Base-by-base conservation (phyloP, 2,113 vertebrate species). In the Syrmaticus mikado region DNA sequence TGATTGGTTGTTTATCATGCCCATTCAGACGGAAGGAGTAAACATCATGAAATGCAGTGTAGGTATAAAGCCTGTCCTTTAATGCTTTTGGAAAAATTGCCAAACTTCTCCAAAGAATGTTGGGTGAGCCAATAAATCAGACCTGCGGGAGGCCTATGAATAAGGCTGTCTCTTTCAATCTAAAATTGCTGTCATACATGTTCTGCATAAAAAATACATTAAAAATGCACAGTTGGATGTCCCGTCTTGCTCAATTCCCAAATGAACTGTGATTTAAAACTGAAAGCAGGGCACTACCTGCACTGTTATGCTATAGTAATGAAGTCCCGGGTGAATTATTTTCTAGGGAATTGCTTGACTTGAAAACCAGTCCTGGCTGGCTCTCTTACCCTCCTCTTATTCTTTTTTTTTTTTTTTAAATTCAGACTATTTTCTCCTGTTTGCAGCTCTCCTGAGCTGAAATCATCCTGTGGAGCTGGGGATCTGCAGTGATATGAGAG, bases 271-370 rank as follows among this genome's bases (percentile, higher is more conserved):
- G 89, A 89, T 95, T 94, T 81, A 90, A 92, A 93, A 85, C 76
- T 87, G 83, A 92, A 89, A 87, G 65, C 81, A 43, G 66, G 60
- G 60, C 67, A 96, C 81, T 43, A 72, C 91, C 90, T 94, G 67
- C 32, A 15, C 40, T 81, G 6, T 74, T 94, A 9, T 18, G n/a
- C 72, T 95, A 52, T 91, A 68, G 57, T 88, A 92, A 86, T 91
- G 70, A 93, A 83, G 81, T 93, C 94, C 73, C 22, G 2, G 73
- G 88, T 92, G 92, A 88, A 83, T 87, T 84, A 85, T 92, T 95
- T 96, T 60, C 52, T 68, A 53, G 66, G 43, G 79, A 96, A 90
- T 95, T 94, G 62, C 8, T 67, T 84, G 38, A 80, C 57, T 89
- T 90, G 82, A 95, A 76, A 91, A 90, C 74, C 71, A 89, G 58